Evolutionary conservation across 2,113 vertebrate species (phyloP).

Genomic region (Podarcis raffonei): DNA sequence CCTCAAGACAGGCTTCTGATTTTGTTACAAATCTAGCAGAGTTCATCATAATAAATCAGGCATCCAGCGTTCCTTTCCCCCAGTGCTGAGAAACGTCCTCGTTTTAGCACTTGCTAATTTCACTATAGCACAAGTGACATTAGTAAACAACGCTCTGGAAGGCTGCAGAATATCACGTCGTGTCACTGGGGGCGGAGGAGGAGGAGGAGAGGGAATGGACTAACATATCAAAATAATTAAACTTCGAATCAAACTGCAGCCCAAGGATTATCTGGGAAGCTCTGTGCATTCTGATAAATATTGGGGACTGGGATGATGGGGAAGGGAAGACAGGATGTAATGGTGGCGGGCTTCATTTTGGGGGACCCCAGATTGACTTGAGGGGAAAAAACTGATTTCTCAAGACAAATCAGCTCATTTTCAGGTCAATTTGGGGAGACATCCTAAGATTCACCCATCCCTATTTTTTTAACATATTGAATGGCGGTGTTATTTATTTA

Average conservation of each 20-base stretch:
- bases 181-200: background rate
- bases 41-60: slow-evolving; percentile 21
- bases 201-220: background rate
- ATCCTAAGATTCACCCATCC: no score
- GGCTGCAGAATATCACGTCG: background rate
- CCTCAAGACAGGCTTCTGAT: background rate
- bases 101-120: slow-evolving; percentile 6
- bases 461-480: no score
- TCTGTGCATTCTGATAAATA: background rate
- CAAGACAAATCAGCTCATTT: no score
- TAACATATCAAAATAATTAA: background rate
- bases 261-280: background rate
- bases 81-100: background rate
- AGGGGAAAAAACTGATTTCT: no score
- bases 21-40: background rate
- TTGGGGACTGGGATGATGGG: background rate
- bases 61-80: background rate
- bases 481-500: no score
- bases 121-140: background rate
- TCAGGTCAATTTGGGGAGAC: no score
- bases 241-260: background rate
- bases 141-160: background rate
- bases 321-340: no score
- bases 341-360: no score
- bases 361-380: no score